phyloP scores from a whole-genome alignment of 1,140 invertebrate genomes.

The Lucilia sericata region DNA sequence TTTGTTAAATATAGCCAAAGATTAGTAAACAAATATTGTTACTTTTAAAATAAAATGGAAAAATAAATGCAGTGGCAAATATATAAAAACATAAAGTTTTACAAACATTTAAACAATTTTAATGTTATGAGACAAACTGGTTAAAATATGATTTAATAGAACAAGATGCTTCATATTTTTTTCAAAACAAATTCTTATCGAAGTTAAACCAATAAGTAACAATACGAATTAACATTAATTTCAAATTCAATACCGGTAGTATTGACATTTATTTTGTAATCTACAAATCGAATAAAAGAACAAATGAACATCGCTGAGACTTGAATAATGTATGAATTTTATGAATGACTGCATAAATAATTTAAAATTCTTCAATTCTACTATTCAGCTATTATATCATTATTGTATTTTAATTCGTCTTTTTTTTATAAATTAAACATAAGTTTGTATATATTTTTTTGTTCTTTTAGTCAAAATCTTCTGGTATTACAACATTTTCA shows the following conservation, averaged over 20 bases:
- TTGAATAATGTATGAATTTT: not conserved
- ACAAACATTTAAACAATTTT: not conserved
- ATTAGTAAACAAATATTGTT: not conserved
- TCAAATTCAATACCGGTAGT: constrained; percentile 17
- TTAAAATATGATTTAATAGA: not conserved
- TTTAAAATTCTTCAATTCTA: not conserved
- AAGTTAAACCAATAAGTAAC: not conserved
- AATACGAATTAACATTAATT: not conserved
- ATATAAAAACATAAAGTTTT: not conserved
- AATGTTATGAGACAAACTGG: not conserved
- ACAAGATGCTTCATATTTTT: not conserved
- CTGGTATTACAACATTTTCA: constrained; percentile 15
- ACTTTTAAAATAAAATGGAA: too few relatives aligned
- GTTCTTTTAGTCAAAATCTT: not conserved
- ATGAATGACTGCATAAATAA: constrained; percentile 12
- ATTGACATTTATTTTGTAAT: constrained; percentile 21
- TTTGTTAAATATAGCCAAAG: not conserved
- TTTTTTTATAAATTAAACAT: not conserved
- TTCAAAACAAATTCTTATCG: not conserved
- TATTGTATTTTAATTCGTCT: not conserved
- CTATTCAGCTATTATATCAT: not conserved
- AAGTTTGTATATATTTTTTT: too few relatives aligned
- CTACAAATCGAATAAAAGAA: not conserved
- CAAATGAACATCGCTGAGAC: not conserved
- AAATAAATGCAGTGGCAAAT: not conserved